Percentiles rank a stretch among this genome's conserved stretches.
Conservation (phyloP, 2,113 vertebrate genomes). For the Aspiorhynchus laticeps region DNA sequence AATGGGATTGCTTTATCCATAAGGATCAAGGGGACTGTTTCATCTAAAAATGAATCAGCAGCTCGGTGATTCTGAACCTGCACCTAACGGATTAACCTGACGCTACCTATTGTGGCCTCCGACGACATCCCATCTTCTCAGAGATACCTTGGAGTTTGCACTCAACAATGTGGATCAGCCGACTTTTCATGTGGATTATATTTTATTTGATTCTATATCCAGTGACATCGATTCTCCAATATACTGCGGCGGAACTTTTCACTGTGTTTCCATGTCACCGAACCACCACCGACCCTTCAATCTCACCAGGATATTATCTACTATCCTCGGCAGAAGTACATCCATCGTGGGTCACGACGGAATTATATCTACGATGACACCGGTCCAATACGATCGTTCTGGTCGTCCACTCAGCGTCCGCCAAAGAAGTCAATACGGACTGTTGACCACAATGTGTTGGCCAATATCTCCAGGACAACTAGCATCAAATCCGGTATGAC, state of each 20-base stretch:
- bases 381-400: not conserved
- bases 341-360: not conserved
- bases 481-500: too few relatives aligned
- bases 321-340: not conserved
- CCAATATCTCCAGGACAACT: too few relatives aligned
- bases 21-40: too few relatives aligned
- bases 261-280: not conserved
- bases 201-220: not conserved
- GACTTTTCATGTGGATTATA: not conserved
- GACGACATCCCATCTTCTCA: not conserved
- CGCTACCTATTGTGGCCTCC: too few relatives aligned
- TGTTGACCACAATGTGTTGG: too few relatives aligned
- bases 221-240: not conserved
- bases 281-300: not conserved
- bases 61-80: too few relatives aligned
- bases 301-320: not conserved
- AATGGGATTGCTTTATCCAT: too few relatives aligned
- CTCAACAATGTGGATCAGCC: not conserved
- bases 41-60: too few relatives aligned
- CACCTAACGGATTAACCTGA: too few relatives aligned
- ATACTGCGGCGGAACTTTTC: not conserved
- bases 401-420: too few relatives aligned
- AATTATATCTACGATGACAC: too few relatives aligned
- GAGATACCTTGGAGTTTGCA: not conserved
- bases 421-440: too few relatives aligned